Conservation (phyloP, 2,797 vertebrate species). For the Nyctalus aviator region DNA sequence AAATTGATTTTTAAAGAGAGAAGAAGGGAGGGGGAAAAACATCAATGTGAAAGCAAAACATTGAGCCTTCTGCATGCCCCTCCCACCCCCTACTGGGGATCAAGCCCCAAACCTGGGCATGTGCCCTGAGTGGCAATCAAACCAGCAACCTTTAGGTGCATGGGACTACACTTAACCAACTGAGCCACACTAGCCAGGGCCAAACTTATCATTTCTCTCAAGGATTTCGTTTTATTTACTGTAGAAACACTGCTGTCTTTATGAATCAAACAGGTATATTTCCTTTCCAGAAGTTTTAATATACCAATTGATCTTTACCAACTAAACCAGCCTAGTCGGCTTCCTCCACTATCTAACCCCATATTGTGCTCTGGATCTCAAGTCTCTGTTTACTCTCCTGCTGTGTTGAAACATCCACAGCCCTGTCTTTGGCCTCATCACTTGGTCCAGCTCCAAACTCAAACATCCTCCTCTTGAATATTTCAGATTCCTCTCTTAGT, state of each 20-base stretch:
- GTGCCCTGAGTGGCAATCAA: no score
- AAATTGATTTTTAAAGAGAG: no score
- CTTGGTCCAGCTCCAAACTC: not conserved
- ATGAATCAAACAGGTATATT: not conserved
- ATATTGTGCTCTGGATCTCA: not conserved
- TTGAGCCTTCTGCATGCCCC: no score
- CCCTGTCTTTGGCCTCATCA: not conserved
- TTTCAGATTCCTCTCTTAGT: not conserved
- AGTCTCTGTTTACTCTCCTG: not conserved
- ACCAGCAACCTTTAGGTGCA: no score
- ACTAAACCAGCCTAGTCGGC: not conserved
- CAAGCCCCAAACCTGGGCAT: no score
- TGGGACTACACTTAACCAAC: no score
- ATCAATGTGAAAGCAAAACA: no score
- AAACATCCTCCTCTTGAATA: not conserved
- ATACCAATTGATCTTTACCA: not conserved
- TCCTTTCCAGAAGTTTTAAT: not conserved
- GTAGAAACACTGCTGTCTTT: not conserved
- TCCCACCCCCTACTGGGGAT: no score
- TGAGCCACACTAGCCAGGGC: no score
- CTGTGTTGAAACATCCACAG: not conserved
- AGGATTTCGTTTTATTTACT: not conserved
- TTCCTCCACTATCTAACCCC: not conserved
- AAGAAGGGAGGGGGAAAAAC: no score
- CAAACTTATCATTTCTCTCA: not conserved